A percentile compares a stretch with the other conserved stretches of the same genome.
Conservation (phyloP, 2,888 invertebrate species). For the Globia sparganii region DNA sequence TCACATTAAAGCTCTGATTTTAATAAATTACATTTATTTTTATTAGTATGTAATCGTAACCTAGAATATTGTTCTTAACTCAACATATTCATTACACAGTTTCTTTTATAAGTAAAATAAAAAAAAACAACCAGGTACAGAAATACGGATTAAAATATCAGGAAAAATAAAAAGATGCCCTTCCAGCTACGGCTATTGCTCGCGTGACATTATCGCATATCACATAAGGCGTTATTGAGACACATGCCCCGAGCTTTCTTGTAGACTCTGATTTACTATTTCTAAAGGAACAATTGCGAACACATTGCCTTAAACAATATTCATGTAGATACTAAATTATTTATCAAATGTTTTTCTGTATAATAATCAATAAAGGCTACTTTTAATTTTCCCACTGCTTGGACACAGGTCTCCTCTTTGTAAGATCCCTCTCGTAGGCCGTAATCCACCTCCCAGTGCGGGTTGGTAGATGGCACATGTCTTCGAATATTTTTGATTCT, state of each 20-base stretch:
- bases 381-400: too few species aligned
- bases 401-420: too few species aligned
- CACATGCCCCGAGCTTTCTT: constrained; percentile 74
- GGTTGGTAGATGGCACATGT: too few species aligned
- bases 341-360: background rate
- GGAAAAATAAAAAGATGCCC: constrained; percentile 28
- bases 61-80: background rate
- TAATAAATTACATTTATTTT: background rate
- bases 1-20: background rate
- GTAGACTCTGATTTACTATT: constrained; percentile 75
- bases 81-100: background rate
- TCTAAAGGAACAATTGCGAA: constrained; percentile 70
- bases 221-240: constrained; percentile 78
- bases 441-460: too few species aligned
- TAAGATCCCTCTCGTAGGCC: too few species aligned
- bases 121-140: background rate
- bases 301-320: constrained; percentile 62
- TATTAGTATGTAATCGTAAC: background rate
- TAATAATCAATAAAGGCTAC: too few species aligned
- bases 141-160: constrained; percentile 10
- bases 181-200: constrained; percentile 7
- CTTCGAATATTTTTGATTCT: too few species aligned
- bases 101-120: background rate
- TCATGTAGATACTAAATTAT: background rate
- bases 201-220: constrained; percentile 62